Evolutionary conservation across 2,113 vertebrate species (phyloP).

Genomic region (Poicephalus meyeri): DNA sequence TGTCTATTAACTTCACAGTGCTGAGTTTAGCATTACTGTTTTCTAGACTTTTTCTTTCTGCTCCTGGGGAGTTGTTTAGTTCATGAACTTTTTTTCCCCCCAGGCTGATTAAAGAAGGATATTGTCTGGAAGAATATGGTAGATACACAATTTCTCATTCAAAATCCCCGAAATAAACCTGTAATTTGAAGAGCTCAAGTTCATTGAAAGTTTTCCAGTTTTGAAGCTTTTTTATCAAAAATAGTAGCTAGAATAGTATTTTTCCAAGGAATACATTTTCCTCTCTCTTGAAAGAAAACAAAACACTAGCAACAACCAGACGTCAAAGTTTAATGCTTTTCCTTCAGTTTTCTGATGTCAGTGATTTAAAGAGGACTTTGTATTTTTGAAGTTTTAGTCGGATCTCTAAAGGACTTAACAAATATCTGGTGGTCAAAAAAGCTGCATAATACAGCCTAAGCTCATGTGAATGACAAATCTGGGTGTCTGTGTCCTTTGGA

Average conservation of each 20-base stretch:
- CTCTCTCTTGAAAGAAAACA: background rate
- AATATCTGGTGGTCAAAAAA: conserved; percentile 32
- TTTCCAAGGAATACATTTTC: background rate
- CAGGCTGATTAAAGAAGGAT: background rate
- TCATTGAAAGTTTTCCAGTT: background rate
- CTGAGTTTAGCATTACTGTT: background rate
- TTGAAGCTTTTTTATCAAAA: background rate
- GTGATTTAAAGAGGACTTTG: conserved; percentile 23
- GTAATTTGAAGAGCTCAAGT: background rate
- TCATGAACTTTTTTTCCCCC: background rate
- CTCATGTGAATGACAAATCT: conserved; percentile 56
- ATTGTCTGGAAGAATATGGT: accelerated
- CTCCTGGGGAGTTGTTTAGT: background rate
- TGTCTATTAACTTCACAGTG: background rate
- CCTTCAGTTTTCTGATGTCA: conserved; percentile 15
- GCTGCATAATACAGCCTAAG: conserved; percentile 59
- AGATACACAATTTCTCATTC: background rate
- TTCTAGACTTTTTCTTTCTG: background rate
- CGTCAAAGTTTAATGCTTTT: background rate
- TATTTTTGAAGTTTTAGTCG: background rate
- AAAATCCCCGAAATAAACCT: background rate
- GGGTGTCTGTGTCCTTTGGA: conserved; percentile 33
- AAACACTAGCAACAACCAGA: background rate
- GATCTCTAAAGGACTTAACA: background rate
- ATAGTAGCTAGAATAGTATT: background rate